A percentile compares a stretch with the other conserved stretches of the same genome.
Conservation (phyloP, 2,888 invertebrate genomes). For the Trisateles emortualis region DNA sequence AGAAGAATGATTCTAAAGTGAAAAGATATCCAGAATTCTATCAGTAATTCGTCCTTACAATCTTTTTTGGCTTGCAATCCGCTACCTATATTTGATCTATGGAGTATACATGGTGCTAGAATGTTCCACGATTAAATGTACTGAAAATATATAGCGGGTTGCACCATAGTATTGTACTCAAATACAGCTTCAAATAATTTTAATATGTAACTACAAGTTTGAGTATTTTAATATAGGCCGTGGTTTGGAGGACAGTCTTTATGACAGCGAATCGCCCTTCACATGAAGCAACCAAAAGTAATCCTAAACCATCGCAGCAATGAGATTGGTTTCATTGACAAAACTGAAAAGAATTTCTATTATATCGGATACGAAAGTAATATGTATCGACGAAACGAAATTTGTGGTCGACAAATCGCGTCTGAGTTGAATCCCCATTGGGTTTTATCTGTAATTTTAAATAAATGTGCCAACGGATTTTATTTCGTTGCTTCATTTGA, state of each 20-base stretch:
- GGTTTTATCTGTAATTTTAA: too few relatives aligned
- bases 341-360: too few relatives aligned
- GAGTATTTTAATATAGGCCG: slow-evolving; percentile 30
- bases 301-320: too few relatives aligned
- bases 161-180: slow-evolving; percentile 30
- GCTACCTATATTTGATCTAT: slow-evolving; percentile 47
- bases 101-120: slow-evolving; percentile 60
- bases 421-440: not conserved
- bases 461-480: not conserved
- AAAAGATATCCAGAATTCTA: slow-evolving; percentile 59
- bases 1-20: slow-evolving; percentile 61
- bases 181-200: slow-evolving; percentile 40
- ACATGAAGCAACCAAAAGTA: not conserved
- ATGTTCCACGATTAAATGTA: slow-evolving; percentile 34
- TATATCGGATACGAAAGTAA: too few relatives aligned
- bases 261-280: not conserved
- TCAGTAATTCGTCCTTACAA: slow-evolving; percentile 69
- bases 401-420: not conserved
- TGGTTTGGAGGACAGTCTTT: slow-evolving; percentile 21
- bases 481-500: not conserved
- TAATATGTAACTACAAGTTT: slow-evolving; percentile 30
- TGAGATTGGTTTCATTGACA: too few relatives aligned
- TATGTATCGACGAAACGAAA: too few relatives aligned
- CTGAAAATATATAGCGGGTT: slow-evolving; percentile 54
- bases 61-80: slow-evolving; percentile 35